Percentiles rank a stretch among this genome's conserved stretches.
Evolutionary conservation across 1,140 invertebrate genomes (phyloP).

Genomic region (Eriosoma lanigerum): DNA sequence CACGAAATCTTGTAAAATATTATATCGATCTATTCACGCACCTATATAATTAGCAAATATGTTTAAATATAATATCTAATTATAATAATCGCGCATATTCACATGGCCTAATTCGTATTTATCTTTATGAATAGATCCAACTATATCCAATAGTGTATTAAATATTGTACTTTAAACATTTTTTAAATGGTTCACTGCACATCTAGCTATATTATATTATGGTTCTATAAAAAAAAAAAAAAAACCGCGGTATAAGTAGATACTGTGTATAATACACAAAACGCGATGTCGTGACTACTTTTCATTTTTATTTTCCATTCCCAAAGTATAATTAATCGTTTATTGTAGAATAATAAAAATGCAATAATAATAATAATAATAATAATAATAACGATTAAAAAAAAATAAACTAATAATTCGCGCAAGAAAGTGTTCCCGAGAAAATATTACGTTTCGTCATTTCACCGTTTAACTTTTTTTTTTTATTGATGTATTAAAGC

Average conservation of each 20-base stretch:
- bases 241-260: too few species aligned
- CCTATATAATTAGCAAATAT: too few species aligned
- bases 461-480: not conserved
- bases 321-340: slow-evolving; percentile 12
- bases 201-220: not conserved
- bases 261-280: not conserved
- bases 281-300: slow-evolving; percentile 29
- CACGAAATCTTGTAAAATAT: too few species aligned
- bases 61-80: too few species aligned
- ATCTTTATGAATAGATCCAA: not conserved
- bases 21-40: too few species aligned
- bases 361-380: not conserved
- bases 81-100: not conserved
- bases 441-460: not conserved
- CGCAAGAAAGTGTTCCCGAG: not conserved
- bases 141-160: not conserved
- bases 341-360: not conserved
- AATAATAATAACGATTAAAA: not conserved
- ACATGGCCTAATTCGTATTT: slow-evolving; percentile 3
- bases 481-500: not conserved
- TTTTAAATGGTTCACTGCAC: slow-evolving; percentile 20
- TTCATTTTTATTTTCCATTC: slow-evolving; percentile 6
- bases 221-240: too few species aligned
- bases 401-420: not conserved
- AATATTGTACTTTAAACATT: not conserved